A percentile compares a stretch with the other conserved stretches of the same genome.
Evolutionary conservation across 2,888 invertebrate species (phyloP).

Genomic region (Ichneumoninae sp.): DNA sequence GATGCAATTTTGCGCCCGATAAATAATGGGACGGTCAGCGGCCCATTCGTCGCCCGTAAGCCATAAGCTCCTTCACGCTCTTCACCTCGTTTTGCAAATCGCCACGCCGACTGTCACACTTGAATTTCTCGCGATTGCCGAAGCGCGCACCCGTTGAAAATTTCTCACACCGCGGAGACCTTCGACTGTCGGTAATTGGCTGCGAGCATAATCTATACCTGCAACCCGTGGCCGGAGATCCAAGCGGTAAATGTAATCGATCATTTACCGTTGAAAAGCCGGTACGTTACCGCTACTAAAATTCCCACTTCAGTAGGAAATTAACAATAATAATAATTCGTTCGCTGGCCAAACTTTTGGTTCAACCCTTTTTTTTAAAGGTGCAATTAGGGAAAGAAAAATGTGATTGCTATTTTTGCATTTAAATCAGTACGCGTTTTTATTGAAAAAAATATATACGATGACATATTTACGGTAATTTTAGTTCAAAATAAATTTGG

Average conservation of each 20-base stretch:
- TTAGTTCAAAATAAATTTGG: neutral
- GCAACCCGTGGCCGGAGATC: neutral
- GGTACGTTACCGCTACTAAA: neutral
- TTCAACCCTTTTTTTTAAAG: neutral
- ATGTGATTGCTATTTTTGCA: too few species aligned
- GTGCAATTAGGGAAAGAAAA: neutral
- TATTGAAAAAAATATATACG: neutral
- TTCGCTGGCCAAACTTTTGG: neutral
- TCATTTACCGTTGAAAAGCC: neutral
- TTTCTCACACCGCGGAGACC: conserved; percentile 7
- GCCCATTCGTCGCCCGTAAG: conserved; percentile 25
- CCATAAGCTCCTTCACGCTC: conserved; percentile 9
- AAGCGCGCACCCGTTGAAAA: conserved; percentile 5
- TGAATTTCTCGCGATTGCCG: conserved; percentile 16
- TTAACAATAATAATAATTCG: too few species aligned
- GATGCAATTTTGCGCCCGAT: conserved; percentile 64
- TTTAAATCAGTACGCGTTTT: too few species aligned
- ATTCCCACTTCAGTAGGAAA: neutral
- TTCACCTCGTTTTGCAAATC: conserved; percentile 29
- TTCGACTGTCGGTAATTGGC: conserved; percentile 50
- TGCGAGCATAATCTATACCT: conserved; percentile 14
- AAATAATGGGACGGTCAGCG: conserved; percentile 62
- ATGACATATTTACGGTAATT: neutral
- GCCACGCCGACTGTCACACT: conserved; percentile 21
- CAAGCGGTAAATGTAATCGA: neutral